Percentiles rank a stretch among this genome's conserved stretches.
Evolutionary conservation across 1,140 invertebrate genomes (phyloP).

Genomic region (Zaprionus taronus): DNA sequence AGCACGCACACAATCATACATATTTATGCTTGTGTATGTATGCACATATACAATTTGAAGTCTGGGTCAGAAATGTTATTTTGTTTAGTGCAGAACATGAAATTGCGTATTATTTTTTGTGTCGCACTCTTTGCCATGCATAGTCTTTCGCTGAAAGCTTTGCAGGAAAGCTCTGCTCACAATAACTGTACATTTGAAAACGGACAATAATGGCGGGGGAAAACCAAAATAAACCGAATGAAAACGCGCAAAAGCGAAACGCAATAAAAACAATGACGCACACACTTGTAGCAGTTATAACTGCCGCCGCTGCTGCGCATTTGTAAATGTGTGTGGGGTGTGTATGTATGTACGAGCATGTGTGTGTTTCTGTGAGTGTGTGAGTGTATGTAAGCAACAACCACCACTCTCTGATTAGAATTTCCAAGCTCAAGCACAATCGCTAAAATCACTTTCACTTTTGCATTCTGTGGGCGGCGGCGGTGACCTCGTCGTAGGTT

Average conservation of each 20-base stretch:
- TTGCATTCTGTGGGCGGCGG: conserved; percentile 46
- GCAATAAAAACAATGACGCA: conserved; percentile 83
- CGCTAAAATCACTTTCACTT: conserved; percentile 73
- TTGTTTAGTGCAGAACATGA: conserved; percentile 47
- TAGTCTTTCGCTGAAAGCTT: conserved; percentile 52
- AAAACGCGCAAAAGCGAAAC: conserved; percentile 80
- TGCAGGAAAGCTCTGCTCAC: conserved; percentile 59
- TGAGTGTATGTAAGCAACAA: conserved; percentile 59
- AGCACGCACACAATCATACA: no score
- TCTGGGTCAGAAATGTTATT: conserved; percentile 64
- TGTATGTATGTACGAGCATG: conserved; percentile 7
- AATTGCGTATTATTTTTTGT: conserved; percentile 73
- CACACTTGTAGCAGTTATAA: conserved; percentile 74
- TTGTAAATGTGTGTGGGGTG: conserved; percentile 8
- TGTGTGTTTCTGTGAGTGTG: conserved; percentile 24
- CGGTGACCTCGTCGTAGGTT: conserved; percentile 50
- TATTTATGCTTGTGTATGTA: conserved; percentile 3
- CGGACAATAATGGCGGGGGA: conserved; percentile 49
- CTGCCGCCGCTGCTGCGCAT: conserved; percentile 40
- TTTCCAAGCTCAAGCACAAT: conserved; percentile 49
- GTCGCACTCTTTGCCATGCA: conserved; percentile 32
- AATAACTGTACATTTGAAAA: conserved; percentile 77
- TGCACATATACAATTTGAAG: conserved; percentile 24
- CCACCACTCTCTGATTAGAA: conserved; percentile 74
- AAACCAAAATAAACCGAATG: conserved; percentile 76